A percentile compares a stretch with the other conserved stretches of the same genome.
Conservation (phyloP, 2,113 vertebrate genomes). For the Aviceda subcristata region DNA sequence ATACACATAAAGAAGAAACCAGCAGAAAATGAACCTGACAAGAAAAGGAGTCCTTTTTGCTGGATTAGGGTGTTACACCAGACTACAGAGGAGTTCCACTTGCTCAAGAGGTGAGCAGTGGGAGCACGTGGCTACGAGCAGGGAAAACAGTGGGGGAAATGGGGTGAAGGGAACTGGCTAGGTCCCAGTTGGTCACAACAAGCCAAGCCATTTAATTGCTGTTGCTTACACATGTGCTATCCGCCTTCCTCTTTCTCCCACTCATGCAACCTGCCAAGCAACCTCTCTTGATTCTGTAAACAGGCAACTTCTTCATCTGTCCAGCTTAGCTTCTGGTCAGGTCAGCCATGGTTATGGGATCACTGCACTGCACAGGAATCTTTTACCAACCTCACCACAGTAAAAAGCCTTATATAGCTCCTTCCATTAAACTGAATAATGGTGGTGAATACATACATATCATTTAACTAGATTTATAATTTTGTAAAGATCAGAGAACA, state of each 20-base stretch:
- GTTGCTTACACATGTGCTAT: background rate
- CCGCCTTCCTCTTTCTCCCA: background rate
- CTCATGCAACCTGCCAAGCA: background rate
- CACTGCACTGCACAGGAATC: background rate
- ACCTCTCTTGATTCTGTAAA: accelerated
- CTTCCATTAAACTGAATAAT: background rate
- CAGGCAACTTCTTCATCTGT: background rate
- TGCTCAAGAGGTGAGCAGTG: background rate
- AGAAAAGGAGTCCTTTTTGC: background rate
- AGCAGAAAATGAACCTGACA: background rate
- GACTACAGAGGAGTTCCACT: background rate
- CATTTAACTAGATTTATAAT: background rate
- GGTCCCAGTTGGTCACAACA: background rate
- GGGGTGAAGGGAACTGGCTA: background rate
- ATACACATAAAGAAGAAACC: accelerated
- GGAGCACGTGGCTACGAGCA: background rate
- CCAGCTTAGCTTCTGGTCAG: background rate
- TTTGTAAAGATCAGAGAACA: background rate
- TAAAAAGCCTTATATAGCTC: background rate
- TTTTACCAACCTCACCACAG: background rate
- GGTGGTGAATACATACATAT: background rate
- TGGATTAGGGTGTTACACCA: background rate
- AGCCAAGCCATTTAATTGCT: background rate
- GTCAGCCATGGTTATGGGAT: background rate
- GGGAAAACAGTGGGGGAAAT: background rate